phyloP scores from a whole-genome alignment of 1,140 invertebrate species.

The Riptortus pedestris region DNA sequence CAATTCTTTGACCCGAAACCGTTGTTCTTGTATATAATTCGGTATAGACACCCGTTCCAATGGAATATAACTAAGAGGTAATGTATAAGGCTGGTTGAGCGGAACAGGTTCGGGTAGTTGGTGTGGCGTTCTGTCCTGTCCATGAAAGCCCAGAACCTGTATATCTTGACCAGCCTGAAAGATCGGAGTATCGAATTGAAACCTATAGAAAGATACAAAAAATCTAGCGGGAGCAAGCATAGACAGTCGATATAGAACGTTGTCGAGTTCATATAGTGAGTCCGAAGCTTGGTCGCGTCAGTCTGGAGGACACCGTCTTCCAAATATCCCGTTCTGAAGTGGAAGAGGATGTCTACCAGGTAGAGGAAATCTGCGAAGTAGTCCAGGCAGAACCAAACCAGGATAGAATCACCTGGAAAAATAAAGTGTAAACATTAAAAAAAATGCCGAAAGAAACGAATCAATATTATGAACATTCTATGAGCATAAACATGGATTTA shows the following conservation, averaged over 20 bases:
- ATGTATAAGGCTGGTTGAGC: constrained; percentile 83
- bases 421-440: constrained; percentile 18
- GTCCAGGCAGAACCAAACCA: constrained; percentile 93
- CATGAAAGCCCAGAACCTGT: constrained; percentile 94
- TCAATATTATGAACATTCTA: too few relatives aligned
- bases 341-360: constrained; percentile 89
- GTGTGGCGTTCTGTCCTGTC: constrained; percentile 96
- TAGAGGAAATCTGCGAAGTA: constrained; percentile 95
- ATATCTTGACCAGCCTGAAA: constrained; percentile 96
- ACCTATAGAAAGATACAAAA: constrained; percentile 94
- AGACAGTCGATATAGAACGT: constrained; percentile 98
- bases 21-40: constrained; percentile 89
- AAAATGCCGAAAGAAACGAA: too few relatives aligned
- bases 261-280: constrained; percentile 97
- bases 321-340: constrained; percentile 92
- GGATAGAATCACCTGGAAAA: constrained; percentile 65
- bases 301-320: constrained; percentile 95
- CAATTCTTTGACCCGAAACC: constrained; percentile 84
- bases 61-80: constrained; percentile 97
- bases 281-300: constrained; percentile 79
- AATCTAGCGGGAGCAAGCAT: constrained; percentile 92
- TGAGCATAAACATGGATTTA: too few relatives aligned
- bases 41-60: constrained; percentile 97
- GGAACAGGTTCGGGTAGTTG: constrained; percentile 96
- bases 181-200: constrained; percentile 94